A percentile compares a stretch with the other conserved stretches of the same genome.
phyloP scores from a whole-genome alignment of 2,797 vertebrate genomes.

The Microhierax caerulescens region DNA sequence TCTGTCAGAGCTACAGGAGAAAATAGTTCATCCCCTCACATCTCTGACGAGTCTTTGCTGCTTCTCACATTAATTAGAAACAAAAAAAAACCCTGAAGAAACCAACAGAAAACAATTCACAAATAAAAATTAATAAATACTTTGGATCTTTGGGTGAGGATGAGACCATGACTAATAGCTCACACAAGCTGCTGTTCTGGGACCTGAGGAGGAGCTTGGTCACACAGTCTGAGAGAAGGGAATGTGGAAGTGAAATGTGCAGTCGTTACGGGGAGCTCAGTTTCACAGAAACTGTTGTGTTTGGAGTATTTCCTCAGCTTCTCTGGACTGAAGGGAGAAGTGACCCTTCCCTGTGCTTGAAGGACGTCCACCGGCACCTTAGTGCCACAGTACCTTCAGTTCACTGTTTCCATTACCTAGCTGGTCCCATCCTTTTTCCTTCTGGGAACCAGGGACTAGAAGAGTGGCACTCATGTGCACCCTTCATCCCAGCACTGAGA shows the following conservation, averaged over 20 bases:
- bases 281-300: neutral
- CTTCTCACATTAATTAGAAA: neutral
- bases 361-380: neutral
- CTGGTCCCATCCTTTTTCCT: neutral
- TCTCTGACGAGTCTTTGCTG: neutral
- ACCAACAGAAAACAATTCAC: fast-evolving
- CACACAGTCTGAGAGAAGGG: neutral
- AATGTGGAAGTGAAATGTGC: fast-evolving
- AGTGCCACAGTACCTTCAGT: neutral
- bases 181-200: neutral
- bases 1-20: neutral
- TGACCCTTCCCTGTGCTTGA: neutral
- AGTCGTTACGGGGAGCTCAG: neutral
- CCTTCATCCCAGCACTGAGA: neutral
- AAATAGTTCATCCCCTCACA: neutral
- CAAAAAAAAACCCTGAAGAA: neutral
- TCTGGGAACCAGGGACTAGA: neutral
- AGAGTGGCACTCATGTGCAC: neutral
- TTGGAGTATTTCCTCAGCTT: neutral
- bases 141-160: neutral
- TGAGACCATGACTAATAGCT: neutral
- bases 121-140: neutral
- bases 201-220: neutral
- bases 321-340: neutral
- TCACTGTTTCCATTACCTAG: neutral